These are phyloP conservation scores for Orientallactaga bullata DNA, from an alignment of 2,113 vertebrate genomes.

Conservation along the genomic window DNA sequence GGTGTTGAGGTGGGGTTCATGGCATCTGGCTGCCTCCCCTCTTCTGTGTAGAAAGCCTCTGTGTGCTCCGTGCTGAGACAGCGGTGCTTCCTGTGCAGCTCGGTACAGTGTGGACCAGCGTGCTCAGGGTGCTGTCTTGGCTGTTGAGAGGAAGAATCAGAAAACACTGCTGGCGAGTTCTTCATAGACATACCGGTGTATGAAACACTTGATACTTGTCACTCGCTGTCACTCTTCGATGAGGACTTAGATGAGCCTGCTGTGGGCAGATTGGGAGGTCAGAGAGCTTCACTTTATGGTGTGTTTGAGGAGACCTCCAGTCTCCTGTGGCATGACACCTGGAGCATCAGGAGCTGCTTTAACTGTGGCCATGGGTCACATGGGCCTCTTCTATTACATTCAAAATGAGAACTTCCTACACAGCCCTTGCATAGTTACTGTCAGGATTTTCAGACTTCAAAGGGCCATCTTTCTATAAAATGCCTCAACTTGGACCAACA, in stretches of 20 bases:
- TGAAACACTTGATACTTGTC: not conserved
- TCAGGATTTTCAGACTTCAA: slow-evolving; percentile 16
- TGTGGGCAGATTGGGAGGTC: not conserved
- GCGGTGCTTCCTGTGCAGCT: not conserved
- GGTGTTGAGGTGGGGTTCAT: not conserved
- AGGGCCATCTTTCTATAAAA: not conserved
- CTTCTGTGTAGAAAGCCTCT: not conserved
- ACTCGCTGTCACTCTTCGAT: not conserved
- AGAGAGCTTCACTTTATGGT: not conserved
- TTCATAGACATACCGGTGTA: not conserved
- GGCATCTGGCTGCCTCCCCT: no score
- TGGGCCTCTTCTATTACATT: not conserved
- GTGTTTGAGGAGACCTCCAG: not conserved
- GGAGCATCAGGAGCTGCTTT: not conserved
- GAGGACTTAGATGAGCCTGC: not conserved
- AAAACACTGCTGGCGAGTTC: not conserved
- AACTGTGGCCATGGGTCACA: not conserved
- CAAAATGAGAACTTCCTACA: no score
- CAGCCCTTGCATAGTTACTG: not conserved
- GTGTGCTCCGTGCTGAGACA: rapidly evolving
- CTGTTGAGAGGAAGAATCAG: not conserved
- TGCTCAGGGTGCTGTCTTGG: not conserved
- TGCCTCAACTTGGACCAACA: not conserved
- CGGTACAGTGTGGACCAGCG: not conserved
- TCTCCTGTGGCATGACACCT: not conserved